Evolutionary conservation across 2,888 invertebrate species (phyloP).

Genomic region (Conus canariensis): DNA sequence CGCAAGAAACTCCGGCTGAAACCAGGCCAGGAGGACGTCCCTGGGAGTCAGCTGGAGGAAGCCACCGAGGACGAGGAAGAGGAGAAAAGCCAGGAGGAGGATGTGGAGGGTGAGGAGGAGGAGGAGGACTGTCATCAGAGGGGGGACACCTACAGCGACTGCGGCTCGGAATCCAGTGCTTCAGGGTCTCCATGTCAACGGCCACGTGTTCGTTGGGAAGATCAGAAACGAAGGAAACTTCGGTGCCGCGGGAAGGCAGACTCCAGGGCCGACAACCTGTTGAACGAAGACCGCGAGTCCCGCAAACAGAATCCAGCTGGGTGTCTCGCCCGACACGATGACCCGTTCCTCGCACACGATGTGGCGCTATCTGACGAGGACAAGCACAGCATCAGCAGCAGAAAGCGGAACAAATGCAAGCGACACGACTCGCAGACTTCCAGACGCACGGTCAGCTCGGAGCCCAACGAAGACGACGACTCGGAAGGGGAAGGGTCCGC

Average conservation of each 20-base stretch:
- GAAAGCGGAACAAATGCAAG: conserved; percentile 27
- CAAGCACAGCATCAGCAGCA: background rate
- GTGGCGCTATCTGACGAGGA: background rate
- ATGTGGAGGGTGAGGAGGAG: background rate
- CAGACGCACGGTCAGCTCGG: background rate
- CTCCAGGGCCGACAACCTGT: background rate
- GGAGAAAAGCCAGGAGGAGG: background rate
- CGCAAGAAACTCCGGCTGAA: conserved; percentile 35
- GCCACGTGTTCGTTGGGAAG: background rate
- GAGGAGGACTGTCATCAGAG: background rate
- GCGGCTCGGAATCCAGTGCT: background rate
- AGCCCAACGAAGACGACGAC: conserved; percentile 6
- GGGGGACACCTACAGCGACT: background rate
- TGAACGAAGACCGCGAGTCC: conserved; percentile 17
- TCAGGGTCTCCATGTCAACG: background rate
- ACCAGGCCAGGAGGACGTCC: background rate
- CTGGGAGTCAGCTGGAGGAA: background rate
- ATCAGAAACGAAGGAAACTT: background rate
- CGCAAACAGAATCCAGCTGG: background rate
- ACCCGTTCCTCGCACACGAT: background rate
- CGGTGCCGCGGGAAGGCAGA: background rate
- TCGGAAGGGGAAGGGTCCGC: background rate
- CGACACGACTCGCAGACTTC: conserved; percentile 8
- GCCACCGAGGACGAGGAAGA: conserved; percentile 18
- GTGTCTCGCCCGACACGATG: background rate